Conservation (phyloP, 1,140 invertebrate genomes). For the Meloidogyne exigua region DNA sequence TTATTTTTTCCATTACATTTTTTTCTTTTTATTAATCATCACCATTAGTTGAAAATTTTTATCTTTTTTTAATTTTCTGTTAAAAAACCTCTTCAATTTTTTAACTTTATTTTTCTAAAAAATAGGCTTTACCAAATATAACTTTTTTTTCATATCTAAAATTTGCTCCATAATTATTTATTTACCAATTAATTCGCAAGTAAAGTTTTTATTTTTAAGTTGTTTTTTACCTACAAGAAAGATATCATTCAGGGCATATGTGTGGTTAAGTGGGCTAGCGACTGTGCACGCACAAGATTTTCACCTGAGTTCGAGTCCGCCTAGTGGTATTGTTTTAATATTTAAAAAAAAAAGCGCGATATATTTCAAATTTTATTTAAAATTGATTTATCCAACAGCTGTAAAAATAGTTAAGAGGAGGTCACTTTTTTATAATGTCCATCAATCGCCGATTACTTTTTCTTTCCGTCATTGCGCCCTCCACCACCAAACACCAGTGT, state of each 20-base stretch:
- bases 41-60: background rate
- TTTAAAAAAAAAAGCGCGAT: background rate
- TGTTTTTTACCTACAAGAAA: too few relatives aligned
- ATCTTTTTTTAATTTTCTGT: background rate
- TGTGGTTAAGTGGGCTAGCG: too few relatives aligned
- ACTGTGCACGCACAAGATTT: too few relatives aligned
- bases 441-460: conserved; percentile 2
- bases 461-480: background rate
- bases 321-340: background rate
- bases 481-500: conserved; percentile 3
- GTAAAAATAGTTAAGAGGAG: background rate
- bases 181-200: too few relatives aligned
- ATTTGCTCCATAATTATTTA: too few relatives aligned
- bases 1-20: background rate
- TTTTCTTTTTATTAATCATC: background rate
- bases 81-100: background rate
- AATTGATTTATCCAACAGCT: conserved; percentile 6
- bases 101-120: background rate
- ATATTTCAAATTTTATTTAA: background rate
- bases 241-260: too few relatives aligned
- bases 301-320: background rate
- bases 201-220: background rate
- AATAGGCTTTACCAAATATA: background rate
- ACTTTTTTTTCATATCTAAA: background rate
- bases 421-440: conserved; percentile 4